phyloP scores from a whole-genome alignment of 1,140 invertebrate species.

The Drosophila grimshawi region DNA sequence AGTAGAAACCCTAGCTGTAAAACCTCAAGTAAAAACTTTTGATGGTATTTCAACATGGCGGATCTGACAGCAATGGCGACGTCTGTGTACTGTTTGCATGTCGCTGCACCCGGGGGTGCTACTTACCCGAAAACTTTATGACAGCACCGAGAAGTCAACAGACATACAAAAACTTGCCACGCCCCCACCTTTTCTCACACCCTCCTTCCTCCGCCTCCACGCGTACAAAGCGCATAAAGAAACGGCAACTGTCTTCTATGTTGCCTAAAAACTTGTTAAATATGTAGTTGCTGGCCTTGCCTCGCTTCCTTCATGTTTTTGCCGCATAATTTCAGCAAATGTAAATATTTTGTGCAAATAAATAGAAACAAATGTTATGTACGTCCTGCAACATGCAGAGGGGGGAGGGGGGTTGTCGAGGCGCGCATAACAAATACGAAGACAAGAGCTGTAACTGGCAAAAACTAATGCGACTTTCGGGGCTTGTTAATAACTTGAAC shows the following conservation, averaged over 20 bases:
- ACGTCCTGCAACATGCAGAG: conserved; percentile 1
- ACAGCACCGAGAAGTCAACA: conserved; percentile 55
- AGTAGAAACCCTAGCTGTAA: not conserved
- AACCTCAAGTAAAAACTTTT: conserved; percentile 59
- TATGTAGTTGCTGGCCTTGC: conserved; percentile 53
- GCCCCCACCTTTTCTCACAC: not conserved
- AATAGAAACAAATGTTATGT: conserved; percentile 37
- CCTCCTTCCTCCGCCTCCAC: not conserved
- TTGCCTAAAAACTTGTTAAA: conserved; percentile 72
- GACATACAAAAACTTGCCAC: conserved; percentile 39
- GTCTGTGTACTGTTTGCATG: conserved; percentile 60
- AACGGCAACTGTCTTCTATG: conserved; percentile 52
- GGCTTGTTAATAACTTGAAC: conserved; percentile 78
- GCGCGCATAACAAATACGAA: conserved; percentile 27
- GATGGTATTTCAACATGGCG: conserved; percentile 72
- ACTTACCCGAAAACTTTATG: conserved; percentile 75
- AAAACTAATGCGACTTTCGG: conserved; percentile 75
- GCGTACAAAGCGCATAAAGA: conserved; percentile 26
- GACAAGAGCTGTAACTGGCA: conserved; percentile 42
- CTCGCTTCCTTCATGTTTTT: conserved; percentile 44
- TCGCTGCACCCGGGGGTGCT: conserved; percentile 62
- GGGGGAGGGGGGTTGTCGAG: not conserved
- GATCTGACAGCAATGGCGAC: conserved; percentile 61
- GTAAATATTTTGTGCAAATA: conserved; percentile 75
- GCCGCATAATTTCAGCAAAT: conserved; percentile 71